A percentile compares a stretch with the other conserved stretches of the same genome.
Conservation (phyloP, 2,113 vertebrate species). For the Rana temporaria region DNA sequence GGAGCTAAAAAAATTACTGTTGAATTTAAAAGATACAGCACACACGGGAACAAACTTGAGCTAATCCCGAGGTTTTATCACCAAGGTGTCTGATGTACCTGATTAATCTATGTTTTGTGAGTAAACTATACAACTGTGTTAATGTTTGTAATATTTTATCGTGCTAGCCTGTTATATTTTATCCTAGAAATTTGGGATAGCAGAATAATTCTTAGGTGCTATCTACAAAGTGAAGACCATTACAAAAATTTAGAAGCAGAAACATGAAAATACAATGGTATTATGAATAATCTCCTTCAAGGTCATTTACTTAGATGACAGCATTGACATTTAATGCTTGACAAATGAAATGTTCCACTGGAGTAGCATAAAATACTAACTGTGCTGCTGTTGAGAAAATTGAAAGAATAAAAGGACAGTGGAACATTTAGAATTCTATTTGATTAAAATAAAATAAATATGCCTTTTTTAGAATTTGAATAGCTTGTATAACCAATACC, state of each 20-base stretch:
- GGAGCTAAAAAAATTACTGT: background rate
- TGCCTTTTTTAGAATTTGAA: background rate
- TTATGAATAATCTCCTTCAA: conserved; percentile 39
- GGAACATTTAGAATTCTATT: background rate
- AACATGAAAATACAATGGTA: conserved; percentile 12
- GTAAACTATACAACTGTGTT: background rate
- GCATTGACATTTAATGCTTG: conserved; percentile 44
- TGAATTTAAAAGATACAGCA: background rate
- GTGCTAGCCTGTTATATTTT: background rate
- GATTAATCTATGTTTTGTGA: conserved; percentile 9
- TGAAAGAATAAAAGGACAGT: conserved; percentile 16
- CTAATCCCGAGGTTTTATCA: conserved; percentile 12
- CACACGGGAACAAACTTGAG: background rate
- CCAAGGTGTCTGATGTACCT: background rate
- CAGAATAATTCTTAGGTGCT: background rate
- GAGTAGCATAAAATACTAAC: conserved; percentile 25
- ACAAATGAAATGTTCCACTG: conserved; percentile 28
- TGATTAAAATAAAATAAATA: conserved; percentile 24
- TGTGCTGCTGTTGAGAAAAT: conserved; percentile 11
- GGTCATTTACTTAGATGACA: conserved; percentile 44
- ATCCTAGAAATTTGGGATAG: background rate
- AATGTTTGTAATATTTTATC: no score
- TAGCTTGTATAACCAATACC: background rate
- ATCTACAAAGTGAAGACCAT: conserved; percentile 13
- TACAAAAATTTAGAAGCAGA: background rate